Conservation (phyloP, 2,113 vertebrate species). For the Megalops atlanticus region DNA sequence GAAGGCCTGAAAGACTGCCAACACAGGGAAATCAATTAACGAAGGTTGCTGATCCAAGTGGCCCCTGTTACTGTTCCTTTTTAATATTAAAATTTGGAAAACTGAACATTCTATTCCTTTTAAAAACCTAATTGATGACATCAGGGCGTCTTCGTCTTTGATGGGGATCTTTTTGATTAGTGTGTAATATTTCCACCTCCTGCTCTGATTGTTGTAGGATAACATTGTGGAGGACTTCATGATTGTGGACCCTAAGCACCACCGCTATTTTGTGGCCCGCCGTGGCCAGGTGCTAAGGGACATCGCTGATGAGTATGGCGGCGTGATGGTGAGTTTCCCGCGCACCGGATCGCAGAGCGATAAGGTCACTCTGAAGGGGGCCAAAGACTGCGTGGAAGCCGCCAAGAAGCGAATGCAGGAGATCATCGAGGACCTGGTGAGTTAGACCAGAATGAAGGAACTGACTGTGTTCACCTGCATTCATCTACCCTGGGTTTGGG, state of each 20-base stretch:
- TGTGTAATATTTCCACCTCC: not conserved
- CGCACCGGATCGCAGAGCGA: slow-evolving; percentile 89
- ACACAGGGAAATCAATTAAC: too few relatives aligned
- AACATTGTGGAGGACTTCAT: slow-evolving; percentile 90
- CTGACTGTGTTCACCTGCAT: not conserved
- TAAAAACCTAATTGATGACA: too few relatives aligned
- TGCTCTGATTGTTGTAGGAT: slow-evolving; percentile 69
- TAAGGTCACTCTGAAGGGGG: slow-evolving; percentile 91
- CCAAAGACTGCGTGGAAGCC: slow-evolving; percentile 96
- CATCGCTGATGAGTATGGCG: slow-evolving; percentile 92
- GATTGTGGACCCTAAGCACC: slow-evolving; percentile 89
- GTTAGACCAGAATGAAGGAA: slow-evolving; percentile 12
- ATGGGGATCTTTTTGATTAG: not conserved
- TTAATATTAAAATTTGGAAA: too few relatives aligned
- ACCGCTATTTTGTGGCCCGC: slow-evolving; percentile 92
- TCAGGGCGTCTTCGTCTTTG: too few relatives aligned
- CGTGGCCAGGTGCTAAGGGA: slow-evolving; percentile 92
- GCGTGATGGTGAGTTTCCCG: slow-evolving; percentile 96
- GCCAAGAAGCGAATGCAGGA: slow-evolving; percentile 95
- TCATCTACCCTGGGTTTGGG: not conserved
- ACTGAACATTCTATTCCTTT: too few relatives aligned
- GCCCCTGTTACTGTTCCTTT: too few relatives aligned
- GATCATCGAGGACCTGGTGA: slow-evolving; percentile 92
- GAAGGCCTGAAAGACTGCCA: too few relatives aligned
- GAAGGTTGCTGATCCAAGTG: too few relatives aligned